Conservation (phyloP, 2,888 invertebrate species). For the Noctua fimbriata region DNA sequence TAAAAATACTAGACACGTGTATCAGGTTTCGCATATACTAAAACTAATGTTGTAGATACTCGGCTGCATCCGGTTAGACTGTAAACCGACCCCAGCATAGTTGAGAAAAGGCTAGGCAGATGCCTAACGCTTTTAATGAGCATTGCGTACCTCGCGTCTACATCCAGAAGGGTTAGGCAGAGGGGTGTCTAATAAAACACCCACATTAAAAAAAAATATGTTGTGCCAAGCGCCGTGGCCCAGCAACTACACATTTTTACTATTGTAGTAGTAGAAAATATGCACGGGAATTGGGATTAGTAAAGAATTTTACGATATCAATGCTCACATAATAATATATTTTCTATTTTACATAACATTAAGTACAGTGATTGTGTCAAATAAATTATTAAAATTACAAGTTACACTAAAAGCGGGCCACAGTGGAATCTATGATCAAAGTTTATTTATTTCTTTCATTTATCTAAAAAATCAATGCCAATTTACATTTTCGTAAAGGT, state of each 20-base stretch:
- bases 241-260: not conserved
- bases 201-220: no score
- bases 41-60: no score
- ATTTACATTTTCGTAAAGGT: not conserved
- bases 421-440: slow-evolving; percentile 37
- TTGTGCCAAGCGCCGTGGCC: no score
- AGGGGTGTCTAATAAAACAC: no score
- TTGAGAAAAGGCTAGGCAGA: not conserved
- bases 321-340: slow-evolving; percentile 84
- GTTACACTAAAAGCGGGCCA: slow-evolving; percentile 57
- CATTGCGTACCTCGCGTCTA: no score
- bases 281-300: not conserved
- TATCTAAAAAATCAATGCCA: slow-evolving; percentile 2
- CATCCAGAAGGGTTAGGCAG: no score
- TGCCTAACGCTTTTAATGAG: no score
- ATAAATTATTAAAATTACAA: slow-evolving; percentile 76
- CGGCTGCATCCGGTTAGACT: not conserved
- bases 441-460: not conserved
- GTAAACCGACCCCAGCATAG: not conserved
- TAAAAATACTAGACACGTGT: no score
- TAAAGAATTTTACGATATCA: slow-evolving; percentile 16
- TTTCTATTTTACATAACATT: slow-evolving; percentile 78
- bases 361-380: slow-evolving; percentile 82
- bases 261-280: not conserved
- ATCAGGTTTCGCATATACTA: no score